These are phyloP conservation scores for Paelopatides confundens DNA, from an alignment of 53 echinoderm and acorn worm species.

Conservation along the genomic window DNA sequence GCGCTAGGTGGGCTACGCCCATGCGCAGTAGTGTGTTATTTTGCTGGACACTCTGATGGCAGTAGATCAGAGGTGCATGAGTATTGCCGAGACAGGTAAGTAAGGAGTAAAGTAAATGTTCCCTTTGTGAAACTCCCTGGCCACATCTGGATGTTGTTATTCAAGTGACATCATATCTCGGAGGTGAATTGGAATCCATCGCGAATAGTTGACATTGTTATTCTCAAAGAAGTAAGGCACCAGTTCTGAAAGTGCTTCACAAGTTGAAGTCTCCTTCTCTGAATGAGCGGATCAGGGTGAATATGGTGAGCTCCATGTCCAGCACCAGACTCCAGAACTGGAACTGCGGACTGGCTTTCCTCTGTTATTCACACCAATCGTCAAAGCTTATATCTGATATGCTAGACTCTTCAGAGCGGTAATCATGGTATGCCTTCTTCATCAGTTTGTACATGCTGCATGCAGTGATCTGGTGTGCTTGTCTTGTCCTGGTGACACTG, in stretches of 20 bases:
- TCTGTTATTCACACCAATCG: constrained; percentile 44
- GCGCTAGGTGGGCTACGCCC: no score
- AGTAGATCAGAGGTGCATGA: no score
- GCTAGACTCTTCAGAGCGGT: background rate
- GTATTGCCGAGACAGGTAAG: no score
- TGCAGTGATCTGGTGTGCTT: constrained; percentile 39
- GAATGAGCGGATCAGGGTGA: constrained; percentile 25
- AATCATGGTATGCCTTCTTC: constrained; percentile 13
- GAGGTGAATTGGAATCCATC: constrained; percentile 47
- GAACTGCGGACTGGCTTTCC: constrained; percentile 5
- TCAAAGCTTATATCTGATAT: background rate
- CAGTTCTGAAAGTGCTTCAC: background rate
- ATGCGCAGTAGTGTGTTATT: no score
- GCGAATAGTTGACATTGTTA: constrained; percentile 41
- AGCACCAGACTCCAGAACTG: constrained; percentile 37
- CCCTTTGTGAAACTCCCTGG: no score
- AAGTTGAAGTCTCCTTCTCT: constrained; percentile 23
- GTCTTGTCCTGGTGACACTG: constrained; percentile 18
- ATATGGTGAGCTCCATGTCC: constrained; percentile 15
- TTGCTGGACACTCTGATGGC: no score
- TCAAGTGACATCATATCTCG: constrained; percentile 39
- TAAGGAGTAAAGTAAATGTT: no score
- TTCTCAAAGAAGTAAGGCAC: constrained; percentile 48
- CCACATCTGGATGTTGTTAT: no score
- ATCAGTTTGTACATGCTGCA: constrained; percentile 28